These are phyloP conservation scores for Lycia hirtaria DNA, from an alignment of 2,888 invertebrate genomes.

Conservation along the genomic window DNA sequence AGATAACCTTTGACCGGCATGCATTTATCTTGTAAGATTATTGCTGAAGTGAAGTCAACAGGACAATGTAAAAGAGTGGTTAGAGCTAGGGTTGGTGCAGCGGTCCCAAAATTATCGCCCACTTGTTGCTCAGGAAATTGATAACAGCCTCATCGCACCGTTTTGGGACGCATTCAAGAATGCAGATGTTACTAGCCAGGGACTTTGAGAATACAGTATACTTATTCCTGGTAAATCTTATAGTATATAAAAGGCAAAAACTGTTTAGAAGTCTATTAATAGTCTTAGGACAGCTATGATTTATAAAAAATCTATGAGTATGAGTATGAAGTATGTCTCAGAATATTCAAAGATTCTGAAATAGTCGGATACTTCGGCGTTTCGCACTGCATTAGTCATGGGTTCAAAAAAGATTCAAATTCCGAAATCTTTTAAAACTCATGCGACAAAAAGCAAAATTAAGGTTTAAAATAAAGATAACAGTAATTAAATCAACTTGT, in stretches of 20 bases:
- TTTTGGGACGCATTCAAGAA: slow-evolving; percentile 76
- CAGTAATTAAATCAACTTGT: too few relatives aligned
- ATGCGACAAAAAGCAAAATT: too few relatives aligned
- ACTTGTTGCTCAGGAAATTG: slow-evolving; percentile 83
- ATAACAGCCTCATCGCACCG: slow-evolving; percentile 76
- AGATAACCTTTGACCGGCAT: slow-evolving; percentile 43
- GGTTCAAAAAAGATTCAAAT: too few relatives aligned
- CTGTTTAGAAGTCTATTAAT: too few relatives aligned
- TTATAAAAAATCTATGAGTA: too few relatives aligned
- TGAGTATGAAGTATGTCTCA: too few relatives aligned
- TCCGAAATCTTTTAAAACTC: too few relatives aligned
- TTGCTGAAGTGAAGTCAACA: slow-evolving; percentile 41
- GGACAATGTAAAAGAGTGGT: slow-evolving; percentile 56
- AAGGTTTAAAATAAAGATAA: too few relatives aligned
- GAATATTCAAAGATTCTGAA: too few relatives aligned
- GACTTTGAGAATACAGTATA: slow-evolving; percentile 31
- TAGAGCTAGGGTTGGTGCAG: slow-evolving; percentile 62
- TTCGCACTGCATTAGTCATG: too few relatives aligned
- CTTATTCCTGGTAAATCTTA: background rate
- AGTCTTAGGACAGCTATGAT: too few relatives aligned
- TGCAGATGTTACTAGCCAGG: slow-evolving; percentile 55
- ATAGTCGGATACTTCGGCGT: too few relatives aligned
- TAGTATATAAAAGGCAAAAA: background rate
- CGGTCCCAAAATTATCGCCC: slow-evolving; percentile 82
- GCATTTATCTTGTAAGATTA: slow-evolving; percentile 50